Evolutionary conservation across 2,797 vertebrate species (phyloP), one percentile per base, ranked within the genome.

Genomic region (Arvicola amphibius): DNA sequence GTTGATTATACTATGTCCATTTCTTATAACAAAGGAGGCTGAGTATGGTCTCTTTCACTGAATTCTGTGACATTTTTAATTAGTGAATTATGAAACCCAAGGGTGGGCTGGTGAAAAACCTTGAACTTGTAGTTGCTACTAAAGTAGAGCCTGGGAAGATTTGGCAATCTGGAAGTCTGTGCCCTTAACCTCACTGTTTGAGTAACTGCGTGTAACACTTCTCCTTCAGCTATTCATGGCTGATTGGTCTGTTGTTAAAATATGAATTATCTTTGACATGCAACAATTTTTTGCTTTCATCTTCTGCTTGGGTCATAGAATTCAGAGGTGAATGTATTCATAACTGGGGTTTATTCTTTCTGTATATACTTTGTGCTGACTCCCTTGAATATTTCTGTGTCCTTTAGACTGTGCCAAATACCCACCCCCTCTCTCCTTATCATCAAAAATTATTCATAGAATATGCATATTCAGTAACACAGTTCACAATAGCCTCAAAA

Each of bases 401-500:
- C 48, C 71, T 61, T 79, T 48, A 85, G 37, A 90, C 56, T 85
- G 51, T 94, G 81, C 67, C 65, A 92, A 91, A 79, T 86, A 61
- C 16, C 19, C 61, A 51, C 4, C 46, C 17, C 79, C 43, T 76
- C 32, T 78, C 17, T 91, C 81, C 21, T 88, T 91, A 88, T 27
- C 81, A 84, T 76, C 21, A 63, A 92, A 86, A 92, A 79, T 48
- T 71, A 95, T 46, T 88, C 63, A 76, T 46, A 83, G 51, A 46
- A 78, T 61, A 90, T 90, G 74, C 88, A 90, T 65, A 90, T 90
- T 65, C 46, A 90, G 29, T 74, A 91, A 46, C 16, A 93, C 13
- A 93, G 34, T 88, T 88, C 88, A 77, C 78, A 95, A 94, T 48
- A 87, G 43, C 34, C 37, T 63, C 88, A 37, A 93, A 53, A 17